A percentile compares a stretch with the other conserved stretches of the same genome.
These are phyloP conservation scores for honey bee (Apis mellifera) DNA, from an alignment of 1,140 invertebrate species.

Conservation along the genomic window DNA sequence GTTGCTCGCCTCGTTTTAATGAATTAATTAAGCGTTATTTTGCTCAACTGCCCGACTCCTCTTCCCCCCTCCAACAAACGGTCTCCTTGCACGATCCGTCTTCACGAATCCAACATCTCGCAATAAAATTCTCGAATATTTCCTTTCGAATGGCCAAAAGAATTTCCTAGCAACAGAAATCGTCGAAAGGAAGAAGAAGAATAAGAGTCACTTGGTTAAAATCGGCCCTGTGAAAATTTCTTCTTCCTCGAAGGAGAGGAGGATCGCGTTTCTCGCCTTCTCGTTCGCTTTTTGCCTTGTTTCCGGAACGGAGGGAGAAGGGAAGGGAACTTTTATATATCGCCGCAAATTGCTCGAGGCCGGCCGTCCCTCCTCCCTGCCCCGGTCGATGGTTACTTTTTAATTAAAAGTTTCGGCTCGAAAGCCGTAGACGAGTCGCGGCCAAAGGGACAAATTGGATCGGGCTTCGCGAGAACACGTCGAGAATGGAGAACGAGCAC, in stretches of 20 bases:
- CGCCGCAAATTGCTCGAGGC: conserved; percentile 66
- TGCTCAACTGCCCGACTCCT: neutral
- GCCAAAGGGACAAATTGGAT: conserved; percentile 20
- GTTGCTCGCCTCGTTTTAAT: conserved; percentile 16
- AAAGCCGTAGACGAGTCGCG: conserved; percentile 18
- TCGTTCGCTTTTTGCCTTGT: neutral
- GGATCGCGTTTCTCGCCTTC: too few relatives aligned
- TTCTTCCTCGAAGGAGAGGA: too few relatives aligned
- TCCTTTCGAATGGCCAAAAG: too few relatives aligned
- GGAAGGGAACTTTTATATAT: conserved; percentile 58
- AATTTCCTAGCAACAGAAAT: too few relatives aligned
- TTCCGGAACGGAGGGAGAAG: neutral
- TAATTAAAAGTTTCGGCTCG: conserved; percentile 78
- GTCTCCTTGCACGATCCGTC: too few relatives aligned
- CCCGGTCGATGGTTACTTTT: conserved; percentile 73
- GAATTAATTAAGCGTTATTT: conserved; percentile 59
- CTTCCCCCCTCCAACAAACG: too few relatives aligned
- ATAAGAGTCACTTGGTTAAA: too few relatives aligned
- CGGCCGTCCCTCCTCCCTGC: neutral
- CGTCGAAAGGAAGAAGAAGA: too few relatives aligned
- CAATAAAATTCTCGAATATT: too few relatives aligned
- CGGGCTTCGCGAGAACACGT: neutral
- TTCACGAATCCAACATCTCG: too few relatives aligned
- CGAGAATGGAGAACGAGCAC: conserved; percentile 4
- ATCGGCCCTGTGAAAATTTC: too few relatives aligned